Base-by-base conservation (phyloP, 2,888 invertebrate genomes). In the Tachina fera region DNA sequence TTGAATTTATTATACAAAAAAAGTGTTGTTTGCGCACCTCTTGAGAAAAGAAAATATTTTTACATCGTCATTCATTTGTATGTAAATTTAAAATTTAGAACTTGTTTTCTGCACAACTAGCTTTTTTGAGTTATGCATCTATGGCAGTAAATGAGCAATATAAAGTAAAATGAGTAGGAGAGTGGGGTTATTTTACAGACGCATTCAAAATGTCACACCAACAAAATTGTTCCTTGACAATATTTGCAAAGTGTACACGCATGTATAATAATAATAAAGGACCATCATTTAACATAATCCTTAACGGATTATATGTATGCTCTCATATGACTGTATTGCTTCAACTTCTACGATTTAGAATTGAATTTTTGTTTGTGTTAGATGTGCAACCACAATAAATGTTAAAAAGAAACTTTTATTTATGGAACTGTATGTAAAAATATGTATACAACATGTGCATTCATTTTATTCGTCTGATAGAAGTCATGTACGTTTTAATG, bases 231-330 rank as follows among this genome's bases (percentile, higher is more conserved):
- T 14, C 8, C 10, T 56, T 49, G 72, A 67, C 61, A 70, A 80
- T 71, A 68, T 80, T 77, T 77, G 19, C 39, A 58, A 60, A 74
- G 31, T 67, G 41, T 41, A 60, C 71, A 80, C 79, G 16, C 65
- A 76, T 86, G 87, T 72, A 78, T 84, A 84, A 88, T 87, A 86
- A 86, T 22, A 58, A 58, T 31, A 58, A 74, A 87, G 87, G 86
- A 89, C 88, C 87, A 88, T 89, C 88, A 88, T 89, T 90, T 89
- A 88, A 89, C 87, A 87, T 88, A 88, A 89, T 88, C 88, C 87
- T 87, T 87, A 87, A 88, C 88, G 88, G 88, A 89, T 89, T 89
- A 88, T 89, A 88, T 83, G n/a, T 70, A 41, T 41, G 22, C 16
- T 51, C 71, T n/a, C 45, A 41, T n/a, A n/a, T 61, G 51, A 19